phyloP scores from a whole-genome alignment of 2,113 vertebrate genomes.

The Campylomormyrus tamandua region DNA sequence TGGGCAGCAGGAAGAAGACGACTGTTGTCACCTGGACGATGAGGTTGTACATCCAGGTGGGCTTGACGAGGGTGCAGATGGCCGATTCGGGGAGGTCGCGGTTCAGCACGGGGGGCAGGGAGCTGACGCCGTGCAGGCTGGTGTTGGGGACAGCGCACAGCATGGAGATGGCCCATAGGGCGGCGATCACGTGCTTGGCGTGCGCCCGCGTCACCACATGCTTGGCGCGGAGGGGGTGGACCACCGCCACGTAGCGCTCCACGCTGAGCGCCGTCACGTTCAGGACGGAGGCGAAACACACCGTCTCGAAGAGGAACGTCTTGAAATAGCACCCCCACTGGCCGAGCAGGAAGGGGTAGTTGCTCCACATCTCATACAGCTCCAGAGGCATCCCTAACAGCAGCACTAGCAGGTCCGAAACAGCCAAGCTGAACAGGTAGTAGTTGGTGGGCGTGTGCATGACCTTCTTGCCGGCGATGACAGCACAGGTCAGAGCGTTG shows the following conservation, averaged over 20 bases:
- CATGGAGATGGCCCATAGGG: conserved; percentile 71
- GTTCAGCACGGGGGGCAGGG: conserved; percentile 47
- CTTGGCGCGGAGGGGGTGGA: conserved; percentile 83
- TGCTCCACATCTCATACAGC: conserved; percentile 85
- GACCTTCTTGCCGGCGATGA: conserved; percentile 76
- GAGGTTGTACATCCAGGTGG: conserved; percentile 73
- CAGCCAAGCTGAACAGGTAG: conserved; percentile 85
- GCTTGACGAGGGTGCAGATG: conserved; percentile 67
- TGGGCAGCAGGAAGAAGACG: conserved; percentile 84
- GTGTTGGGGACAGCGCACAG: conserved; percentile 86
- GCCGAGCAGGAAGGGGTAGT: conserved; percentile 86
- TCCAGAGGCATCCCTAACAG: conserved; percentile 86
- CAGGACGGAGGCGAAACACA: conserved; percentile 88
- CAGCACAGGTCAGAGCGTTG: conserved; percentile 76
- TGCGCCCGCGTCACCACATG: conserved; percentile 75
- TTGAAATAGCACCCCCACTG: conserved; percentile 79
- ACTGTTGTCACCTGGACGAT: conserved; percentile 79
- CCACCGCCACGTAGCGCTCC: conserved; percentile 85
- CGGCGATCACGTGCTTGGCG: conserved; percentile 70
- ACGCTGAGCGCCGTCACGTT: conserved; percentile 84
- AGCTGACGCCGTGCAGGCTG: conserved; percentile 74
- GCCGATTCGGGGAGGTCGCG: conserved; percentile 61
- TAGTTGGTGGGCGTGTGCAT: conserved; percentile 91
- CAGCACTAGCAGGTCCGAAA: conserved; percentile 86
- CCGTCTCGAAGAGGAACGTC: conserved; percentile 79